Evolutionary conservation across 2,888 invertebrate genomes (phyloP).

Genomic region (Biston betularia): DNA sequence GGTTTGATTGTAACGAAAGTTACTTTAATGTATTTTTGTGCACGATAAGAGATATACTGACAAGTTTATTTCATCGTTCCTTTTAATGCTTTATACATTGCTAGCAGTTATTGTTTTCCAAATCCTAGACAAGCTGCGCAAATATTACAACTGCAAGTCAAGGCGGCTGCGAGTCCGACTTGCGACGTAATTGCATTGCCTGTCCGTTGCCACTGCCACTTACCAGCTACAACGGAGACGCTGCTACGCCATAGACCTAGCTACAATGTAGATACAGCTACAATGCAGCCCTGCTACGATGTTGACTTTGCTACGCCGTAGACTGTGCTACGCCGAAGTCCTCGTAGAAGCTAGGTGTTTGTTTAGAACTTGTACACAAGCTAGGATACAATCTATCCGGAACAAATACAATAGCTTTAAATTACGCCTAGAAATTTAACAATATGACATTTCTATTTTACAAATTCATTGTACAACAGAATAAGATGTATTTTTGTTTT

Average conservation of each 20-base stretch:
- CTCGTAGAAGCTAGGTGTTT: constrained; percentile 8
- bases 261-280: constrained; percentile 17
- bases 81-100: neutral
- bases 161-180: constrained; percentile 27
- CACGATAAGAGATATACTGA: too few species aligned
- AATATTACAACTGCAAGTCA: constrained; percentile 41
- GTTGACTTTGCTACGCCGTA: constrained; percentile 13
- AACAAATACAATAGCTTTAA: neutral
- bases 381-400: neutral
- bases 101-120: constrained; percentile 1
- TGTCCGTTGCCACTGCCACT: constrained; percentile 38
- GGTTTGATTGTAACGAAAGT: too few species aligned
- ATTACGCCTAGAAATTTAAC: too few species aligned
- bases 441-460: too few species aligned
- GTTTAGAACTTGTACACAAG: constrained; percentile 11
- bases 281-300: constrained; percentile 13
- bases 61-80: too few species aligned
- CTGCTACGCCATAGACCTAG: constrained; percentile 16
- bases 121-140: constrained; percentile 33
- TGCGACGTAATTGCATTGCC: constrained; percentile 47
- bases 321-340: constrained; percentile 13
- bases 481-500: too few species aligned
- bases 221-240: constrained; percentile 25
- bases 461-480: too few species aligned
- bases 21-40: too few species aligned